Percentiles rank a stretch among this genome's conserved stretches.
Evolutionary conservation across 2,888 invertebrate genomes (phyloP).

Genomic region (Andrena praecox): DNA sequence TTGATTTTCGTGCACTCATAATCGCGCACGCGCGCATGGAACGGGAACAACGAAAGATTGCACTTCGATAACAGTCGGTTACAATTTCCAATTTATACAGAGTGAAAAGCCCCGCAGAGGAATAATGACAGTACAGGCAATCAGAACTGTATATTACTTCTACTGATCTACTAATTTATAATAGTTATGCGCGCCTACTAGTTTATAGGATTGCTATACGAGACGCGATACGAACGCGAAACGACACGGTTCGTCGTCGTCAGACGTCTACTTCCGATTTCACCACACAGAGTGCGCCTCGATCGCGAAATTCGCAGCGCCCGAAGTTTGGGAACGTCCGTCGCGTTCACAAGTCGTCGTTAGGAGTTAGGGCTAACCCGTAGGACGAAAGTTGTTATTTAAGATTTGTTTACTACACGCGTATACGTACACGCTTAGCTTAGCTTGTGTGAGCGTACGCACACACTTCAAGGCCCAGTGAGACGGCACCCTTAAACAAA

Average conservation of each 20-base stretch:
- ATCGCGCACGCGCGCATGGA: neutral
- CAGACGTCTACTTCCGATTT: neutral
- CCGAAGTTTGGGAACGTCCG: neutral
- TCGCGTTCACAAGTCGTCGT: neutral
- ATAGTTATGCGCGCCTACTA: neutral
- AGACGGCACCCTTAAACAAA: neutral
- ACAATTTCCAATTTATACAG: neutral
- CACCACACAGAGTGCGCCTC: neutral
- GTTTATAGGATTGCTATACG: neutral
- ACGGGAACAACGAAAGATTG: neutral
- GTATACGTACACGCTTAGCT: no score
- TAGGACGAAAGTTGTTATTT: no score
- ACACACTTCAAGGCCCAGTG: no score
- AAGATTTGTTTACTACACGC: no score
- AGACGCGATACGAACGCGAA: neutral
- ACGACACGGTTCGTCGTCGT: neutral
- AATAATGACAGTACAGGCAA: no score
- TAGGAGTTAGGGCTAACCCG: neutral
- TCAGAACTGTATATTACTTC: neutral
- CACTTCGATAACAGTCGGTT: neutral
- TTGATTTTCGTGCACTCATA: neutral
- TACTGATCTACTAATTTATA: neutral
- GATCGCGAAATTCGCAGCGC: neutral
- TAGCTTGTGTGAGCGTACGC: no score
- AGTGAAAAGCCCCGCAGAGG: no score